Evolutionary conservation across 2,888 invertebrate species (phyloP).

Genomic region (Euplexia lucipara): DNA sequence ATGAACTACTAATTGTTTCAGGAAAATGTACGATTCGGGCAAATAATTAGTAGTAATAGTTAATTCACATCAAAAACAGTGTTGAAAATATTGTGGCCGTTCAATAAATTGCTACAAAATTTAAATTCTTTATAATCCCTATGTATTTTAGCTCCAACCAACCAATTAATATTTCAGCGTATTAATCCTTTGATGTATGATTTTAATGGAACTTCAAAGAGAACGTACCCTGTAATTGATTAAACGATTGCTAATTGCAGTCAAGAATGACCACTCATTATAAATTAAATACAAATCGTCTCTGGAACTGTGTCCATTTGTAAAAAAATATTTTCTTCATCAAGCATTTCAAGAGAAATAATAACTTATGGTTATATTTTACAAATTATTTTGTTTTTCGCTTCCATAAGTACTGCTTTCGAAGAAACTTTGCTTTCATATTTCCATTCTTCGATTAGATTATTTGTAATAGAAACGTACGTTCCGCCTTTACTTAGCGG

Average conservation of each 20-base stretch:
- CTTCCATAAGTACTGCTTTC: neutral
- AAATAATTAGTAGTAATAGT: neutral
- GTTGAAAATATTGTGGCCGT: slow-evolving; percentile 6
- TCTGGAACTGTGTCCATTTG: slow-evolving; percentile 53
- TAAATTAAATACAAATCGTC: slow-evolving; percentile 25
- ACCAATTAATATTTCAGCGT: slow-evolving; percentile 48
- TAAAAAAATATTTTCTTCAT: neutral
- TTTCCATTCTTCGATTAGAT: neutral
- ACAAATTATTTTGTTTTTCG: too few relatives aligned
- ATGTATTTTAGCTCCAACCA: slow-evolving; percentile 23
- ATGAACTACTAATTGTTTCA: neutral
- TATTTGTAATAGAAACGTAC: too few relatives aligned
- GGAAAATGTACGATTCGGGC: neutral
- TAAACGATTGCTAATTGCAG: slow-evolving; percentile 62
- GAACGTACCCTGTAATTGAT: slow-evolving; percentile 67
- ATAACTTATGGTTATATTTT: neutral
- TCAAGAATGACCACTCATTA: slow-evolving; percentile 38
- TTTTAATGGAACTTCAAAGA: slow-evolving; percentile 59
- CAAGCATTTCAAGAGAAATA: neutral
- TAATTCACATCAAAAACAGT: slow-evolving; percentile 18
- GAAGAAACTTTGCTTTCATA: neutral
- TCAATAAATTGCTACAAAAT: slow-evolving; percentile 17
- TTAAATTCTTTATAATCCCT: slow-evolving; percentile 6
- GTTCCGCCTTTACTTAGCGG: too few relatives aligned
- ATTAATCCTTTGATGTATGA: slow-evolving; percentile 57